Evolutionary conservation across 1,140 invertebrate species (phyloP), one percentile per base, ranked within the genome.

Genomic region (Teleopsis dalmanni): DNA sequence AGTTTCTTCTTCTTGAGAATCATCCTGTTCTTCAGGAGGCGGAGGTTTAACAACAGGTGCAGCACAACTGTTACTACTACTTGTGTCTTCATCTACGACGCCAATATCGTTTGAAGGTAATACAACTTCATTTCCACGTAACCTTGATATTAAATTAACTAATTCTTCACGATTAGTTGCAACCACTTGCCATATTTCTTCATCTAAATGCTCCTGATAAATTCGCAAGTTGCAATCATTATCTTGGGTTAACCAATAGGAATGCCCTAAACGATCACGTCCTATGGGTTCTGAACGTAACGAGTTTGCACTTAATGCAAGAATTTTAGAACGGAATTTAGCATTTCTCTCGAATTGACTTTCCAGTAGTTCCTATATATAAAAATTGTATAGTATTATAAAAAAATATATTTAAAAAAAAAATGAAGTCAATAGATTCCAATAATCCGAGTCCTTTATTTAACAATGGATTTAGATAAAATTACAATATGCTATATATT

Each of bases 171-270:
- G 73, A 65, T 84, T 84, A 83, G 82, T 89, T 52, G 91, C 93
- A 53, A 96, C 84, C 31, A 97, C 75, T 65, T 88, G 82, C 93
- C 93, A 98, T 14, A 88, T 91, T 66, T 96, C 91, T 64, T 97
- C 93, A 75, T 97, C 94, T 47, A 88, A 80, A 66, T 97, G 91
- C 75, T 98, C 94, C 60, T 84, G 84, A 70, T 95, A 98, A 19
- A 98, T 80, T 52, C 90, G 78, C 34, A 98, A 76, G 74, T 96
- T 94, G 57, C 83, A 82, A 46, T 89, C 84, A 54, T 84, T 79
- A 70, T 98, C 94, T 50, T 91, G 75, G 59, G 95, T 88, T 62
- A 86, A 85, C 93, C 94, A 98, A 71, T 98, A 98, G 7, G 83
- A 77, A 63, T 88, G 80, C 8, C 95, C 95, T 60, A 84, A 77